These are phyloP conservation scores for Scalopus aquaticus DNA, from an alignment of 2,113 vertebrate species.

Conservation along the genomic window DNA sequence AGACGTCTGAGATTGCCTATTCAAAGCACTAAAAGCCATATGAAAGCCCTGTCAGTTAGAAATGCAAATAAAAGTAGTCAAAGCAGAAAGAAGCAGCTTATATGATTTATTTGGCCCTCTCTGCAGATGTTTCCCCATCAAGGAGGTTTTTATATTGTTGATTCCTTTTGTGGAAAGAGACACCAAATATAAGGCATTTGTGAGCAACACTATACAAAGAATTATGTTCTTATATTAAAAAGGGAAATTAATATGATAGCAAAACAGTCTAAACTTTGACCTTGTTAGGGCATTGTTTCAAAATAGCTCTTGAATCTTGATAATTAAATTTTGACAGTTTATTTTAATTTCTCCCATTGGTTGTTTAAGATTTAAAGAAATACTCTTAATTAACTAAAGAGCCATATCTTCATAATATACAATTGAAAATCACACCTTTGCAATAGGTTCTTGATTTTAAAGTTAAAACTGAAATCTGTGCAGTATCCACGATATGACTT, in stretches of 20 bases:
- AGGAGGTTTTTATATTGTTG: not conserved
- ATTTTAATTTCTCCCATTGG: constrained; percentile 65
- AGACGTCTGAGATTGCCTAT: not conserved
- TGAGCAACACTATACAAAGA: constrained; percentile 37
- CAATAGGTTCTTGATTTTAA: constrained; percentile 51
- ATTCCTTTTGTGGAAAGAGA: constrained; percentile 49
- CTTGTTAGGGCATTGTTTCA: constrained; percentile 28
- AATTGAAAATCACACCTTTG: constrained; percentile 54
- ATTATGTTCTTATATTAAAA: constrained; percentile 9
- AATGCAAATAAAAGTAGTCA: not conserved
- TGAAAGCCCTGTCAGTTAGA: not conserved
- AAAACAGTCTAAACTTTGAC: constrained; percentile 42
- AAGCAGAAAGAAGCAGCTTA: not conserved
- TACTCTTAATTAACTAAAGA: constrained; percentile 44
- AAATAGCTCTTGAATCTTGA: constrained; percentile 19
- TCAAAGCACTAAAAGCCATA: not conserved
- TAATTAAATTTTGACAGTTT: constrained; percentile 51
- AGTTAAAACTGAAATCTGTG: not conserved
- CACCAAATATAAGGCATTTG: not conserved
- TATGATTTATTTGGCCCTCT: not conserved
- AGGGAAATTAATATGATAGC: constrained; percentile 7
- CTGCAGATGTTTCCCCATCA: not conserved
- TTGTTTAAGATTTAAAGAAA: constrained; percentile 59
- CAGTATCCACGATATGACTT: constrained; percentile 46
- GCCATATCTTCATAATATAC: constrained; percentile 36